Base-by-base conservation (phyloP, 2,888 invertebrate genomes). In the Clepsis dumicolana region DNA sequence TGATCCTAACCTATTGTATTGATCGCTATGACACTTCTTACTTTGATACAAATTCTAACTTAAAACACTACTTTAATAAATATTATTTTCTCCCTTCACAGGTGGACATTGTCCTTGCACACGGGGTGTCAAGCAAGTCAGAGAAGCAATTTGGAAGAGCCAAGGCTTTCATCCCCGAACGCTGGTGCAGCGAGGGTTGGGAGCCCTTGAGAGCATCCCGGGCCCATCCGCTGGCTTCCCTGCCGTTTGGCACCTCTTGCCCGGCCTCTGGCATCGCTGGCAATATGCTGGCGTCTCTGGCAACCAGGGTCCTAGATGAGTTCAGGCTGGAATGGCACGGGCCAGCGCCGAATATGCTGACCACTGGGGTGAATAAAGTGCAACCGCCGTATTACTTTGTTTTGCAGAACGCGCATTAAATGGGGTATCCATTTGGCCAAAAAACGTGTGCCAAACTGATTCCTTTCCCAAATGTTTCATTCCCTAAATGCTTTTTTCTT, bases 311-410 rank as follows among this genome's bases (percentile, higher is more conserved):
- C 0, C 70, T 92, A 1, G 89, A 89, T 16, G 86, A 85, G 66
- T 93, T 90, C 67, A 81, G 93, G 24, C 71, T 93, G n/a, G 93
- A 93, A 66, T 93, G 93, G 93, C 93, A 93, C 65, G 93, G 93
- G 0, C 88, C 90, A 0, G 56, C 77, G 0, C 90, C 93, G 0
- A 86, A 75, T 8, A 77, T 89, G 63, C 78, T 81, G 0, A 88
- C 88, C 0, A 80, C 83, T 0, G 88, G 88, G 0, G 88, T 93
- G 0, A 93, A 93, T 62, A 88, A 87, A 69, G 72, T 93, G 0
- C 87, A 90, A 68, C 80, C 82, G 41, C 93, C 93, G 1, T 93
- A 84, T 72, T 93, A 87, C 53, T 93, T 93, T 66, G 93, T 93
- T 0, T 70, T 93, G 70, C 91, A 93, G 67, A 86, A 91, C 71